Evolutionary conservation across 1,140 invertebrate genomes (phyloP).

Genomic region (Eriocheir sinensis): DNA sequence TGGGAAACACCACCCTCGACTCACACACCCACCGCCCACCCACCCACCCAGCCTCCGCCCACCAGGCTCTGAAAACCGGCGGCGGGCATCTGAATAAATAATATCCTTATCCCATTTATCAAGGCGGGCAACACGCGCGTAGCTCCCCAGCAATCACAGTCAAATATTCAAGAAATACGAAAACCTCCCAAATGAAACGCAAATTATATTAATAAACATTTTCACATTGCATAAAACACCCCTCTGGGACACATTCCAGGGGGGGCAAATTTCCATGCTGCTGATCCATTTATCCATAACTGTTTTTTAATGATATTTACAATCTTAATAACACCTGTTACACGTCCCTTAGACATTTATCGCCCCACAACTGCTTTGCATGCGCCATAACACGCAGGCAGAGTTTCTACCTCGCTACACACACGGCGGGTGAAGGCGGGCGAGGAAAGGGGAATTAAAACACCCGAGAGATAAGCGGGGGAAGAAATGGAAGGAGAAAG

Average conservation of each 20-base stretch:
- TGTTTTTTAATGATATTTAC: constrained; percentile 76
- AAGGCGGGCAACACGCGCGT: neutral
- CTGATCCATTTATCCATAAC: constrained; percentile 75
- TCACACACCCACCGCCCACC: neutral
- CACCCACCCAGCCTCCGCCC: neutral
- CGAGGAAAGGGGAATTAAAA: constrained; percentile 13
- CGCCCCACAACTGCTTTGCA: constrained; percentile 65
- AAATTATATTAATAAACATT: constrained; percentile 75
- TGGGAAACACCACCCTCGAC: too few species aligned
- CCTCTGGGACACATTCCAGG: constrained; percentile 70
- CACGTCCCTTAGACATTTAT: constrained; percentile 68
- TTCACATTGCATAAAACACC: constrained; percentile 72
- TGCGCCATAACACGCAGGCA: constrained; percentile 62
- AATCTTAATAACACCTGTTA: constrained; percentile 76
- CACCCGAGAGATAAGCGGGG: neutral
- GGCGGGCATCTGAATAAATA: constrained; percentile 59
- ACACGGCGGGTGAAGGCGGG: neutral
- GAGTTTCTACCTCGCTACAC: constrained; percentile 58
- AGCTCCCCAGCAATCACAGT: constrained; percentile 65
- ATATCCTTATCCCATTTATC: constrained; percentile 64
- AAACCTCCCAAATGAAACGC: constrained; percentile 68
- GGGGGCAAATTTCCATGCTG: constrained; percentile 67
- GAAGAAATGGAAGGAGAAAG: constrained; percentile 11
- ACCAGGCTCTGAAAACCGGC: constrained; percentile 18
- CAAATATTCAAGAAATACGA: constrained; percentile 68